phyloP scores from a whole-genome alignment of 2,888 invertebrate species.

The Bellardia pandia region DNA sequence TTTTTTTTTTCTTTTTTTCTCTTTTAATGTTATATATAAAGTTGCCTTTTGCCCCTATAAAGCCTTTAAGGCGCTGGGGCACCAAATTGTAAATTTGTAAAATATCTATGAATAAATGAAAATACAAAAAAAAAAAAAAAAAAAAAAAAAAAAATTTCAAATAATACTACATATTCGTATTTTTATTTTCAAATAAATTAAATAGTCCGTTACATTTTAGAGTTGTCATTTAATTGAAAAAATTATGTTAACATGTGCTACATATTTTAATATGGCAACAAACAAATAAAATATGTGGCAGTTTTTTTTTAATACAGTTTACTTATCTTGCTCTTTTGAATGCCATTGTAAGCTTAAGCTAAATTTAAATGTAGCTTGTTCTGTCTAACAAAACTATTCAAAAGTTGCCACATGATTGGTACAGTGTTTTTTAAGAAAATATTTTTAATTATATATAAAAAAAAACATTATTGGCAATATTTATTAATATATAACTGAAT shows the following conservation, averaged over 20 bases:
- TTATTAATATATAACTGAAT: too few species aligned
- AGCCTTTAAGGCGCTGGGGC: too few species aligned
- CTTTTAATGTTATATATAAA: too few species aligned
- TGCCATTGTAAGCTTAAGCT: background rate
- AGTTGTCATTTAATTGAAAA: background rate
- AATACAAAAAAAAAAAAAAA: too few species aligned
- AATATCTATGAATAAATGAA: too few species aligned
- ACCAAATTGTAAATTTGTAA: too few species aligned
- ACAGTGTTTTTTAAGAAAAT: background rate
- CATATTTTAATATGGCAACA: constrained; percentile 16
- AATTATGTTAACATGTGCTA: background rate
- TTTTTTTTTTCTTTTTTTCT: too few species aligned
- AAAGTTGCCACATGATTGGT: constrained; percentile 6
- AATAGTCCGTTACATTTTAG: background rate
- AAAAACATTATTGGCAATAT: background rate
- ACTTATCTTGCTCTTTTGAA: constrained; percentile 3
- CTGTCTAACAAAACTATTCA: background rate
- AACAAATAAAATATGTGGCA: constrained; percentile 33
- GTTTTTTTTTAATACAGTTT: background rate
- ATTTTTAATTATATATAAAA: background rate
- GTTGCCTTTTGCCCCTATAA: too few species aligned
- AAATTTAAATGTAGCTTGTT: background rate
- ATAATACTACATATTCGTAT: background rate
- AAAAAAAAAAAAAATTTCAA: too few species aligned
- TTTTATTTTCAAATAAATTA: background rate